phyloP scores from a whole-genome alignment of 1,140 invertebrate genomes.

The Pseudachorutes palmiensis region DNA sequence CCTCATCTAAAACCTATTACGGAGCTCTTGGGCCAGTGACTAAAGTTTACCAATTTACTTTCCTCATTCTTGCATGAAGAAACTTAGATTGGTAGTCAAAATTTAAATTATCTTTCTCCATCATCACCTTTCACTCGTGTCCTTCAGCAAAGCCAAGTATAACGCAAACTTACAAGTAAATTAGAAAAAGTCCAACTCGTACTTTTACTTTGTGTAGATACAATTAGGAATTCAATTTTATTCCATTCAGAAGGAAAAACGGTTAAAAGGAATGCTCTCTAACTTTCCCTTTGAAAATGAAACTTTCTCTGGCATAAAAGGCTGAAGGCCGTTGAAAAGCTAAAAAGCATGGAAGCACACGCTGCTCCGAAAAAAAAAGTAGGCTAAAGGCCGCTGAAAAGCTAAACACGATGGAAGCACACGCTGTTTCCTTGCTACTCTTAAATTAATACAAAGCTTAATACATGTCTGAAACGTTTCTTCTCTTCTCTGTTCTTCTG shows the following conservation, averaged over 20 bases:
- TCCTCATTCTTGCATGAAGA: not conserved
- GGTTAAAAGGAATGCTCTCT: too few relatives aligned
- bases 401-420: too few relatives aligned
- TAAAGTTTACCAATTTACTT: conserved; percentile 2
- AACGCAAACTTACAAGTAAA: not conserved
- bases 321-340: too few relatives aligned
- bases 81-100: not conserved
- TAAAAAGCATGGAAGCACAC: not conserved
- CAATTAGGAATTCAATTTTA: not conserved
- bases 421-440: too few relatives aligned
- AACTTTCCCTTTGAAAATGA: too few relatives aligned
- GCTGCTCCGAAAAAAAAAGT: not conserved
- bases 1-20: conserved; percentile 6
- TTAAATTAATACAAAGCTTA: too few relatives aligned
- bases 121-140: too few relatives aligned
- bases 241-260: not conserved
- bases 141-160: not conserved
- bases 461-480: not conserved
- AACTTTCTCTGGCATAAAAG: too few relatives aligned
- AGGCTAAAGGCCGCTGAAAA: not conserved
- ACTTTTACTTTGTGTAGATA: not conserved
- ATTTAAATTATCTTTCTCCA: too few relatives aligned
- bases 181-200: not conserved
- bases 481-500: not conserved
- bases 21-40: not conserved